These are phyloP conservation scores for Myiagra hebetior DNA, from an alignment of 2,113 vertebrate species.

Conservation along the genomic window DNA sequence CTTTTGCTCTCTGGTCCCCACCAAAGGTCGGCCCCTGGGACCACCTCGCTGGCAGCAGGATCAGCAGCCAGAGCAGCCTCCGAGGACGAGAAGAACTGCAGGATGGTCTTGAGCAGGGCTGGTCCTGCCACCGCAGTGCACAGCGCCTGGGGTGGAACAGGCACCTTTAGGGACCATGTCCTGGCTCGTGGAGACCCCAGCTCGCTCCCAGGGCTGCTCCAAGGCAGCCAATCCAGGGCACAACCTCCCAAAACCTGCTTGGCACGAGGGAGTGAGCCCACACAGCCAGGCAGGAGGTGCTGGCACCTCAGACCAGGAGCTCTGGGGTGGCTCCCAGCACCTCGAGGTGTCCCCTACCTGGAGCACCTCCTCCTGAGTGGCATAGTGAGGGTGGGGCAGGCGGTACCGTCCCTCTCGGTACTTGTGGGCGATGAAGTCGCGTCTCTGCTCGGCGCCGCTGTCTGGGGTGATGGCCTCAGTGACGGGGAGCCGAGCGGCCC, in stretches of 20 bases:
- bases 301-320: background rate
- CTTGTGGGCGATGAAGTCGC: slow-evolving; percentile 87
- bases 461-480: slow-evolving; percentile 78
- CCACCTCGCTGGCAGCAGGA: background rate
- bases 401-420: slow-evolving; percentile 87
- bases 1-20: background rate
- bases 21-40: background rate
- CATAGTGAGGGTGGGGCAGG: slow-evolving; percentile 76
- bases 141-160: slow-evolving; percentile 71
- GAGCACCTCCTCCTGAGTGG: slow-evolving; percentile 85
- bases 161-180: accelerated
- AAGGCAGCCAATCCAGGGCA: background rate
- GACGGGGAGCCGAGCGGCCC: slow-evolving; percentile 77
- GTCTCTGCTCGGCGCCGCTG: slow-evolving; percentile 75
- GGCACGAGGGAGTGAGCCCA: accelerated
- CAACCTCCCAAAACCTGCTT: background rate
- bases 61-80: slow-evolving; percentile 60
- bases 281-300: background rate
- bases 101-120: slow-evolving; percentile 86
- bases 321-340: background rate
- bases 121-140: slow-evolving; percentile 87
- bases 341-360: slow-evolving; percentile 72
- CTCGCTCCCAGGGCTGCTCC: accelerated
- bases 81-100: slow-evolving; percentile 84
- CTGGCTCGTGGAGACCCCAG: background rate